Base-by-base conservation (phyloP, 1,140 invertebrate species). In the Anastrepha ludens region DNA sequence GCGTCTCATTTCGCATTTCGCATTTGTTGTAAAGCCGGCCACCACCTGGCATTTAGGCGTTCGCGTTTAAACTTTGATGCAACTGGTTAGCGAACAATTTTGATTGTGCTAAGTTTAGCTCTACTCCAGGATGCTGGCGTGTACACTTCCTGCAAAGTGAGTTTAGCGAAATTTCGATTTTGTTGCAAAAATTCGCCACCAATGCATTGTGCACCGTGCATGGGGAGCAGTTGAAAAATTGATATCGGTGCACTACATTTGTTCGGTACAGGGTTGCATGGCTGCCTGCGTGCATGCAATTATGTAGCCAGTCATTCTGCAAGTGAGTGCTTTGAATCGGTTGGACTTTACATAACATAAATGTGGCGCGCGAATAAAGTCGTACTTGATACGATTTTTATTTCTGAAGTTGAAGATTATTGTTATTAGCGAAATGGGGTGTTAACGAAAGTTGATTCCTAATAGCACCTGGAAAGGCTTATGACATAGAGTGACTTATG, bases 341-440 rank as follows among this genome's bases (percentile, higher is more conserved):
- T 7, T 11, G 0, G 17, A 7, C 20, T 55, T 81, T 81, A 55
- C 55, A 17, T 17, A 81, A 81, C 47, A 81, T 1, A 55, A 29
- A 29, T 81, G 44, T 81, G 50, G 74, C 74, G 74, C 55, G 74
- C 47, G 55, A 81, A 81, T 74, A 81, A 55, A 67, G 50, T 9
- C 44, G 20, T 55, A 55, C 9, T 81, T 11, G 50, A 5, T 81
- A 58, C 11, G 29, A 20, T 81, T 81, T 47, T 55, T 11, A 55
- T 11, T 81, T 44, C 55, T 58, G 67, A 2, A 4, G 41, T 47
- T 41, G 67, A 74, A 17, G 13, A 44, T 74, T 11, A 67, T 29
- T 11, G 44, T 17, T 74, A 44, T 74, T 47, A 17, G 67, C 67
- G 2, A 62, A 74, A 44, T 74, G 13, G 67, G 67, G 67, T 47